Evolutionary conservation across 2,888 invertebrate genomes (phyloP).

Genomic region (Dynastes maya): DNA sequence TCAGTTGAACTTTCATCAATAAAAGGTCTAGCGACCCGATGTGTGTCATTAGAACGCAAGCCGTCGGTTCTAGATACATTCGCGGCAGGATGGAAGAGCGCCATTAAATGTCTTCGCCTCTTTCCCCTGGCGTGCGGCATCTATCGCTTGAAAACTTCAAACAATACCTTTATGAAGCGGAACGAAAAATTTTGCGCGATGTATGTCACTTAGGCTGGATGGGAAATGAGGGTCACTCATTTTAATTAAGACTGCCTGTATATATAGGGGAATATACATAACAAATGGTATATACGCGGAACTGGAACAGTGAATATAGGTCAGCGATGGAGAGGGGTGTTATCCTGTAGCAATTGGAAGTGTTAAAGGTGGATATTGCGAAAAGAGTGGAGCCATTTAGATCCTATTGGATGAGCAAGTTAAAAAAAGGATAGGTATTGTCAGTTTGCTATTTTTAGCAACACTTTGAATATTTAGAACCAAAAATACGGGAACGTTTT

Average conservation of each 20-base stretch:
- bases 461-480: too few species aligned
- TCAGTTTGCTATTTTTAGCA: too few species aligned
- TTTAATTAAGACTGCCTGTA: constrained; percentile 4
- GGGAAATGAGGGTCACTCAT: neutral
- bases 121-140: neutral
- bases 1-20: constrained; percentile 54
- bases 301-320: too few species aligned
- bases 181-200: constrained; percentile 24
- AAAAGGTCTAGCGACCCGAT: constrained; percentile 40
- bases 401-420: too few species aligned
- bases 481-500: too few species aligned
- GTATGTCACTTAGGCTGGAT: neutral
- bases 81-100: constrained; percentile 18
- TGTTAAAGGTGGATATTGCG: too few species aligned
- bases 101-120: constrained; percentile 37
- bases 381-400: too few species aligned
- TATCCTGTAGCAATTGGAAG: too few species aligned
- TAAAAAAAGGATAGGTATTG: too few species aligned
- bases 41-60: constrained; percentile 32
- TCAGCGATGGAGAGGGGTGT: too few species aligned
- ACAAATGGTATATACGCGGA: neutral
- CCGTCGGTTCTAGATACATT: constrained; percentile 31
- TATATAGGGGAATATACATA: neutral
- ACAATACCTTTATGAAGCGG: constrained; percentile 46
- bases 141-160: constrained; percentile 36